Base-by-base conservation (phyloP, 2,888 invertebrate species). In the Apamea monoglypha region DNA sequence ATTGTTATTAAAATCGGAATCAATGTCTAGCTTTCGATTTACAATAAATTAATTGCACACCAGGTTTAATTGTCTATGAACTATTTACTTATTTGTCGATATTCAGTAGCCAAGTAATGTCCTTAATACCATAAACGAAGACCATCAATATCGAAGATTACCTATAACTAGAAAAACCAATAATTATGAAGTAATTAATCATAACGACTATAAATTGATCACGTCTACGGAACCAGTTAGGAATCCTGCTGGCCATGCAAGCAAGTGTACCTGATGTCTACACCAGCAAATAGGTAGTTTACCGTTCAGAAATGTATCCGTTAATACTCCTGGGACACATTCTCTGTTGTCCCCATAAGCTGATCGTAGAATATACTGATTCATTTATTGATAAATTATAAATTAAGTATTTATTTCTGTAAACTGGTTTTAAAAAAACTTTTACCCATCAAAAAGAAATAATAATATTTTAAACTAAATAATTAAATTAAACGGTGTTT, bases 201-300 rank as follows among this genome's bases (percentile, higher is more conserved):
- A 78, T 68, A 78, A 78, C 32, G 14, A 56, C 59, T 64, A 29
- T 25, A 64, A 47, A 69, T 72, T 40, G 40, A 63, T 82, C 78
- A 72, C 68, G 56, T 83, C 47, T 59, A 29, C 68, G 63, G 68
- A 83, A 82, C 53, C 59, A 14, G 21, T 32, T 1, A 71, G 36
- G 83, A 82, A 83, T 82, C 81, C 83, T 72, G 71, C n/a, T 76
- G 44, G 25, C 76, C 83, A 25, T 82, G 69, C 29, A 0, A 53
- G 25, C 32, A 64, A 29, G 56, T 64, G 36, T 56, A 73, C 36
- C 25, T 67, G n/a, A 21, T 36, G 32, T 40, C 36, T 29, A 44
- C 4, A 1, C 16, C 25, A 29, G 29, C 40, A 40, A 40, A 40
- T 40, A 40, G 40, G 40, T 40, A 40, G 40, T 40, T 40, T 40